Evolutionary conservation across 30 jellyfish, hydroid and myxozoan genomes (phyloP).

Genomic region (Morbakka virulenta): DNA sequence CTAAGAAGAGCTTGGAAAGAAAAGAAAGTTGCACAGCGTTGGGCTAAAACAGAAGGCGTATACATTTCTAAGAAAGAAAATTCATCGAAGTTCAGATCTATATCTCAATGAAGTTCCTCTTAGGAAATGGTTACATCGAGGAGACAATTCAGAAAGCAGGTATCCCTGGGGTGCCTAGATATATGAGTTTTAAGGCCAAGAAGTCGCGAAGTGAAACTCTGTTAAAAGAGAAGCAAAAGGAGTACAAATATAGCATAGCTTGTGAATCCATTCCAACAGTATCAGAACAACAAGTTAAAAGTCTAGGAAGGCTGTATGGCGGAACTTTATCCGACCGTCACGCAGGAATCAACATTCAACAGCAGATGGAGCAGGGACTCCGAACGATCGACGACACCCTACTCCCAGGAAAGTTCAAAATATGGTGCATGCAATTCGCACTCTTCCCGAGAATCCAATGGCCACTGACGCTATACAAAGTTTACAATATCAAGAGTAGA

Average conservation of each 20-base stretch:
- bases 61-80: too few species aligned
- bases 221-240: not conserved
- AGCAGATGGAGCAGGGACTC: not conserved
- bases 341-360: not conserved
- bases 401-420: conserved; percentile 12
- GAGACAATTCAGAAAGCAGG: too few species aligned
- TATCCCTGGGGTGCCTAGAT: too few species aligned
- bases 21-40: not conserved
- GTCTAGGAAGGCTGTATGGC: not conserved
- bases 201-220: not conserved
- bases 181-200: conserved; percentile 1
- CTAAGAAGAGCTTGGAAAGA: not conserved
- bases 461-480: not conserved
- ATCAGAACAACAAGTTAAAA: not conserved
- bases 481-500: not conserved
- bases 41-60: conserved; percentile 1
- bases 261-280: not conserved
- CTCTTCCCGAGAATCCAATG: conserved; percentile 8
- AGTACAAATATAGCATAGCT: not conserved
- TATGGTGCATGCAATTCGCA: conserved; percentile 4
- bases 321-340: conserved; percentile 4
- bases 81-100: too few species aligned
- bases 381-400: not conserved
- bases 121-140: too few species aligned
- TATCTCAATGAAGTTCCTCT: too few species aligned